These are phyloP conservation scores for Folsomia manolachei DNA, from an alignment of 2,888 invertebrate genomes.

Conservation along the genomic window DNA sequence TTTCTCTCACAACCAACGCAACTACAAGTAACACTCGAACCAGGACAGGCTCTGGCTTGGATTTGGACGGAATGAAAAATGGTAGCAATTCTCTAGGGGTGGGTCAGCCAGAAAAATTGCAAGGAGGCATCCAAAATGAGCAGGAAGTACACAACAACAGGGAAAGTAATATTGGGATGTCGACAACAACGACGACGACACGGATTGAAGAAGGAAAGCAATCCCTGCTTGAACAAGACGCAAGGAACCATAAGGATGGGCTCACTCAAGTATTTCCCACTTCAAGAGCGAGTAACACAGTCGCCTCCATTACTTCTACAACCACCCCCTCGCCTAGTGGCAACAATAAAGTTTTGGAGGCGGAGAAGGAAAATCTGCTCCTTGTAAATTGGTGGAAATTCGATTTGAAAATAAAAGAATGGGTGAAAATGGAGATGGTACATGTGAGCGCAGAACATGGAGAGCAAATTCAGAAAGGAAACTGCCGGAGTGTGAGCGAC, in stretches of 20 bases:
- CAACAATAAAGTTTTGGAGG: background rate
- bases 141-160: background rate
- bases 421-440: slow-evolving; percentile 47
- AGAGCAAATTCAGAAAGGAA: slow-evolving; percentile 27
- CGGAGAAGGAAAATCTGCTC: background rate
- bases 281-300: background rate
- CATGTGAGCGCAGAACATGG: slow-evolving; percentile 17
- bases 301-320: background rate
- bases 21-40: no score
- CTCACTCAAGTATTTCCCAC: background rate
- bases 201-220: background rate
- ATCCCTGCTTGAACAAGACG: no score
- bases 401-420: slow-evolving; percentile 43
- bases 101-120: slow-evolving; percentile 9
- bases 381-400: slow-evolving; percentile 48
- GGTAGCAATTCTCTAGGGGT: slow-evolving; percentile 13
- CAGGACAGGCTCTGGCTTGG: no score
- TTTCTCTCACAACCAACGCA: slow-evolving; percentile 2
- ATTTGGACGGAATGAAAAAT: background rate
- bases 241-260: background rate
- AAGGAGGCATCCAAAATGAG: background rate
- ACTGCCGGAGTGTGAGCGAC: slow-evolving; percentile 39
- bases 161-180: background rate
- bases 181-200: background rate
- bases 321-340: background rate